Evolutionary conservation across 2,888 invertebrate species (phyloP).

Genomic region (Aplocera efformata): DNA sequence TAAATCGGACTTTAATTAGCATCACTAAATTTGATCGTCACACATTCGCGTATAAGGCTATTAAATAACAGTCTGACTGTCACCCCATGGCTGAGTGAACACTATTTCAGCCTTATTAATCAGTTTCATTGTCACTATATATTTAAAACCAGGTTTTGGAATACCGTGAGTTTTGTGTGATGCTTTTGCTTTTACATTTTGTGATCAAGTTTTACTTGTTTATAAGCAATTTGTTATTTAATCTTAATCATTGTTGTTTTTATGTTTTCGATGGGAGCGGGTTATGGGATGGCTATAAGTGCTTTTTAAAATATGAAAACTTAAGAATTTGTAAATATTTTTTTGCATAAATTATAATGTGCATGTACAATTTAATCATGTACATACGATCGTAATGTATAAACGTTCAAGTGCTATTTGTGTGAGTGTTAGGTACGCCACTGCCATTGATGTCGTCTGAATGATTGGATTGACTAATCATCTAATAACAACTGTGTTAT

Average conservation of each 20-base stretch:
- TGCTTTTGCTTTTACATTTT: conserved; percentile 28
- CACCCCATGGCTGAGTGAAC: neutral
- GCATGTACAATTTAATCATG: conserved; percentile 49
- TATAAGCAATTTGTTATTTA: conserved; percentile 26
- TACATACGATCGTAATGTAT: conserved; percentile 60
- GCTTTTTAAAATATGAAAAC: conserved; percentile 61
- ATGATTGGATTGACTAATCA: conserved; percentile 4
- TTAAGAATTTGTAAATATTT: conserved; percentile 71
- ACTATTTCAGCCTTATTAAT: conserved; percentile 9
- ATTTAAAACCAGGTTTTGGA: conserved; percentile 6
- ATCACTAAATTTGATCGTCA: no score
- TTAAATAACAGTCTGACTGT: no score
- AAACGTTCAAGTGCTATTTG: conserved; percentile 67
- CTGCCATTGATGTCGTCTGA: conserved; percentile 51
- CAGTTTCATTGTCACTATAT: conserved; percentile 4
- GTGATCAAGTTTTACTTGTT: conserved; percentile 17
- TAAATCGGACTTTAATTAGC: no score
- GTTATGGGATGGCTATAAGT: conserved; percentile 60
- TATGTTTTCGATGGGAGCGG: conserved; percentile 41
- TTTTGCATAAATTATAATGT: conserved; percentile 68
- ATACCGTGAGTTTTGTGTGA: conserved; percentile 9
- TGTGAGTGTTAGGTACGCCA: conserved; percentile 71
- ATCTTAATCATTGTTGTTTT: conserved; percentile 32
- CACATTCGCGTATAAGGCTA: no score
- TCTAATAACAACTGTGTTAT: conserved; percentile 18